Percentiles rank a stretch among this genome's conserved stretches.
Conservation (phyloP, 2,888 invertebrate species). For the Cheilosia urbana region DNA sequence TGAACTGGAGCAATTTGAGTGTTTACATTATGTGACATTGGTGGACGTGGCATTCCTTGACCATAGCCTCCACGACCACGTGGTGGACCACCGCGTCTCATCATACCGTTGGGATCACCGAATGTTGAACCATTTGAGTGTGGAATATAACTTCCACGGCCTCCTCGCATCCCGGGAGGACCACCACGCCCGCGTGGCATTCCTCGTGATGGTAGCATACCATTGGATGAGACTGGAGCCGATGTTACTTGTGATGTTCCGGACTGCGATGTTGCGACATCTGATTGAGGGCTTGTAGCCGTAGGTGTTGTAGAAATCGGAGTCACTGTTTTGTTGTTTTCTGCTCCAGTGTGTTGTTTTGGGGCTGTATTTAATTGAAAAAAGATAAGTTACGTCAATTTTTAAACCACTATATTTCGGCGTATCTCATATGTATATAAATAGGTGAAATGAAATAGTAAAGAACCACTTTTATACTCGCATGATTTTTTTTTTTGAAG, state of each 20-base stretch:
- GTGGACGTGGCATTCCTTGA: conserved; percentile 82
- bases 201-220: conserved; percentile 77
- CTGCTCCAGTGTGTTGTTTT: conserved; percentile 82
- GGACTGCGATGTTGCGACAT: conserved; percentile 74
- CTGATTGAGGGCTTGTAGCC: conserved; percentile 71
- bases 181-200: conserved; percentile 81
- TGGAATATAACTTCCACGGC: conserved; percentile 82
- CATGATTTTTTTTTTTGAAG: too few relatives aligned
- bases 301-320: conserved; percentile 80
- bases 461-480: too few relatives aligned
- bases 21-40: conserved; percentile 82
- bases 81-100: conserved; percentile 81
- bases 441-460: too few relatives aligned
- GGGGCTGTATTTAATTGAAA: conserved; percentile 77
- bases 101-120: conserved; percentile 79
- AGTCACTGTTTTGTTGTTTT: conserved; percentile 82
- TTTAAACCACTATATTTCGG: too few relatives aligned
- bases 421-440: too few relatives aligned
- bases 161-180: conserved; percentile 79
- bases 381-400: not conserved
- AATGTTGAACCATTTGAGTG: conserved; percentile 80
- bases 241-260: conserved; percentile 61
- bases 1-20: conserved; percentile 83
- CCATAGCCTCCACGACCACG: conserved; percentile 82
- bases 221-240: conserved; percentile 62